Conservation (phyloP, 2,888 invertebrate genomes). For the Copidosoma aretas region DNA sequence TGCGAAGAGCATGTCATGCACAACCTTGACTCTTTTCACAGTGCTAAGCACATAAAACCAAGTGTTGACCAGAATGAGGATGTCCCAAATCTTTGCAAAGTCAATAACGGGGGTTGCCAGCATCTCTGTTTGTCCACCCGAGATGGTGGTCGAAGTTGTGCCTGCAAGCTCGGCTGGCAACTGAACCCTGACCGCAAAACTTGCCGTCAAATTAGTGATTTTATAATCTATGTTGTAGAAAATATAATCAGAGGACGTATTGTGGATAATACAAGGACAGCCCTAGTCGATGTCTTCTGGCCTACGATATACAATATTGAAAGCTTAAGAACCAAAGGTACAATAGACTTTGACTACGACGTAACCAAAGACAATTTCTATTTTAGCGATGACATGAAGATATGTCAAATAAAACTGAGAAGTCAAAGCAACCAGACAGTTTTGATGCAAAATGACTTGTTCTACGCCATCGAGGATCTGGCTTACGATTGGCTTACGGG, state of each 20-base stretch:
- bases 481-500: slow-evolving; percentile 10
- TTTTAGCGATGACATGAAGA: not conserved
- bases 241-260: slow-evolving; percentile 6
- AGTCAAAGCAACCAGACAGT: not conserved
- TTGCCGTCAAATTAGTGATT: slow-evolving; percentile 3
- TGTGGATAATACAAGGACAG: not conserved
- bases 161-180: slow-evolving; percentile 10
- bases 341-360: slow-evolving; percentile 5
- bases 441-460: not conserved
- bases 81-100: not conserved
- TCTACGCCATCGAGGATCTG: not conserved
- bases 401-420: not conserved
- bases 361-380: not conserved
- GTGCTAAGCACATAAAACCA: not conserved
- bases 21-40: not conserved
- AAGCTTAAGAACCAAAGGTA: not conserved
- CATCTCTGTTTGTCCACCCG: slow-evolving; percentile 1
- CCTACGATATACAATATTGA: not conserved
- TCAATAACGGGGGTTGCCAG: not conserved
- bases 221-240: slow-evolving; percentile 1
- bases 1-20: not conserved
- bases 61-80: not conserved
- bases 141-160: not conserved
- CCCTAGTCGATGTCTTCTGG: not conserved
- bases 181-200: not conserved